Evolutionary conservation across 2,113 vertebrate genomes (phyloP), one percentile per base, ranked within the genome.

Genomic region (Empidonax alnorum): DNA sequence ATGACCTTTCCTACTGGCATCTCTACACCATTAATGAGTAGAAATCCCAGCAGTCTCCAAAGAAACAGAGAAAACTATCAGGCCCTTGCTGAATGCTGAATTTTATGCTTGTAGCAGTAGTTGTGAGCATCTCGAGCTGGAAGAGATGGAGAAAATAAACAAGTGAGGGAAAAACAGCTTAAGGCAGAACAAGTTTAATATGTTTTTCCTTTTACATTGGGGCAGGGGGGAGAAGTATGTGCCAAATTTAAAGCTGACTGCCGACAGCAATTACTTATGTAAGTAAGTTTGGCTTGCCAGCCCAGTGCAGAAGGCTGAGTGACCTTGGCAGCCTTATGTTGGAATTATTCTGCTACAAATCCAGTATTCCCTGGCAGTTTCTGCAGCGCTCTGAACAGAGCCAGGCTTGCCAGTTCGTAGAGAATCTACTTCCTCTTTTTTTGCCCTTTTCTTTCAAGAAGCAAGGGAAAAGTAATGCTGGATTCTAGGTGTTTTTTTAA

Each of bases 171-270:
- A 75, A 89, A 94, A 69, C 35, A 92, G 83, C 91, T 94, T 63
- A 91, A 79, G 95, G 91, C 89, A 89, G 73, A 89, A 87, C 24
- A 74, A 59, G 68, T 90, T 95, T 75, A 92, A 86, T 94, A 58
- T 67, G 33, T 62, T 94, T 82, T 90, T 84, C 72, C 50, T 84
- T 82, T 86, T 69, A 28, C 47, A 41, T n/a, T n/a, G 65, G 52
- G 44, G 62, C 0, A 4, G 59, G 46, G 35, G 33, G 24, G 27
- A 72, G 75, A 79, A 76, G 30, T 4, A 7, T 72, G n/a, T 89
- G 82, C 89, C 87, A 94, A 90, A 94, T 88, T 91, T 79, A 9
- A 95, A 85, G 89, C 7, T 94, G 78, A 35, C 53, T 79, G 91
- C 87, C 2, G 0, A 47, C 3, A n/a, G 82, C 87, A 58, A 42